phyloP scores from a whole-genome alignment of 2,797 vertebrate species.

The Nyctibius grandis region DNA sequence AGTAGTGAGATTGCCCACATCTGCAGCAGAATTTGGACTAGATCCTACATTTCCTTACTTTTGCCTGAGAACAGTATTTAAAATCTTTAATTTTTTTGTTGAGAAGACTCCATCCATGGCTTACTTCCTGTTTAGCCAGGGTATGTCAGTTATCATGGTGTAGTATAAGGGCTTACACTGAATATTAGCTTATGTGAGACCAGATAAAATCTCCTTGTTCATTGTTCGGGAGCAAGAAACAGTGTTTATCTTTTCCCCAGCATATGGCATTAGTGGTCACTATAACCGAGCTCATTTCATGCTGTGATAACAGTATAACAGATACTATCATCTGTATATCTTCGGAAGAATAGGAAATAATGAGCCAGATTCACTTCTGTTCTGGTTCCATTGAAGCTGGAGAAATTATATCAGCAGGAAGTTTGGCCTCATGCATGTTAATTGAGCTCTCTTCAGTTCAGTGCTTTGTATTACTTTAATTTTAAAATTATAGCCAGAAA shows the following conservation, averaged over 20 bases:
- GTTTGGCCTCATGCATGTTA: conserved; percentile 33
- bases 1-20: background rate
- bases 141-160: background rate
- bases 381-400: background rate
- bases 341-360: conserved; percentile 52
- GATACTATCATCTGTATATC: conserved; percentile 1
- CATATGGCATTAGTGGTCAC: background rate
- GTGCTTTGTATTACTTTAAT: conserved; percentile 42
- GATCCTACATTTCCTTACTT: background rate
- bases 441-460: conserved; percentile 39
- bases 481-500: conserved; percentile 27
- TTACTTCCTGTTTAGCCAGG: background rate
- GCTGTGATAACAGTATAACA: conserved; percentile 20
- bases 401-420: conserved; percentile 45
- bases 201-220: background rate
- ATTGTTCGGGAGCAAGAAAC: conserved; percentile 16
- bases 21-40: background rate
- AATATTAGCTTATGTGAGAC: background rate
- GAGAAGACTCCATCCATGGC: background rate
- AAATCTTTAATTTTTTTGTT: background rate
- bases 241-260: conserved; percentile 1
- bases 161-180: background rate
- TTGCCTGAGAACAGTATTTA: background rate
- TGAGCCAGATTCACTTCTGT: conserved; percentile 22
- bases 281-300: background rate